These are phyloP conservation scores for Hepsetus odoe DNA, from an alignment of 2,113 vertebrate species.

Conservation along the genomic window DNA sequence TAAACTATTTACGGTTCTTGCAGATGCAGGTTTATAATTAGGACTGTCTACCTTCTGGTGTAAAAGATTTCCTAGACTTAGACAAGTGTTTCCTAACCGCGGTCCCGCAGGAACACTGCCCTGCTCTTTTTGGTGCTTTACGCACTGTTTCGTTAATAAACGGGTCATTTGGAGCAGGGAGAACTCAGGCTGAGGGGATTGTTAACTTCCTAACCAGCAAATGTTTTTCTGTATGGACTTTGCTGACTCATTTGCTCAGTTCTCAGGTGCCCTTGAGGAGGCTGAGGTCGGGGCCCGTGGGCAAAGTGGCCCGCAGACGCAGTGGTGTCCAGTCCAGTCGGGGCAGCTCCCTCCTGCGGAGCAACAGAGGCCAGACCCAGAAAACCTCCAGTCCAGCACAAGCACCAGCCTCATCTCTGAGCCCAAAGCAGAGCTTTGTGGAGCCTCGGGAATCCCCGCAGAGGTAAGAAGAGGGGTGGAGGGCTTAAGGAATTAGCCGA, in stretches of 20 bases:
- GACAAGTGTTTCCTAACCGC: too few relatives aligned
- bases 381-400: neutral
- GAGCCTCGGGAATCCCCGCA: constrained; percentile 15
- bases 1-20: too few relatives aligned
- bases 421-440: neutral
- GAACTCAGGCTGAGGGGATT: too few relatives aligned
- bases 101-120: too few relatives aligned
- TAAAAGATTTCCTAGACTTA: too few relatives aligned
- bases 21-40: too few relatives aligned
- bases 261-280: constrained; percentile 54
- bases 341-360: constrained; percentile 56
- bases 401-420: neutral
- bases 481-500: constrained; percentile 3
- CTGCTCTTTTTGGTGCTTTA: too few relatives aligned
- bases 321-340: constrained; percentile 48
- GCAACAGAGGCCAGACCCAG: neutral
- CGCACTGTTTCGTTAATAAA: too few relatives aligned
- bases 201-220: too few relatives aligned
- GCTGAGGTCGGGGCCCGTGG: constrained; percentile 53
- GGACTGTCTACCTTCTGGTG: too few relatives aligned
- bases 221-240: too few relatives aligned
- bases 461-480: constrained; percentile 4
- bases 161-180: too few relatives aligned
- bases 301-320: constrained; percentile 50
- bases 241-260: constrained; percentile 56